phyloP scores from a whole-genome alignment of 1,140 invertebrate genomes.

The Phymorhynchus buccinoides region DNA sequence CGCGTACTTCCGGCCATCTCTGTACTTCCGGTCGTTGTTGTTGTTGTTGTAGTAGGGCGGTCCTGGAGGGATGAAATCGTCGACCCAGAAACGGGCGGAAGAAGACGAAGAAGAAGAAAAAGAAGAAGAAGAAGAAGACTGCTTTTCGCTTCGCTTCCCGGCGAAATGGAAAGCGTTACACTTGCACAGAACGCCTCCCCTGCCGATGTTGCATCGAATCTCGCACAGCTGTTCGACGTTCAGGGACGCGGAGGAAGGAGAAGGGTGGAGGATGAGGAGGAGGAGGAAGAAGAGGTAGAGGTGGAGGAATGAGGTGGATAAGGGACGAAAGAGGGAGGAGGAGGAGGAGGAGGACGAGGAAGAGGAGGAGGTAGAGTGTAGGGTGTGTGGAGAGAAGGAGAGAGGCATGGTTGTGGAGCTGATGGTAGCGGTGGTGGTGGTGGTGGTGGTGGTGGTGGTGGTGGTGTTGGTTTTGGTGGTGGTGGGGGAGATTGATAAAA shows the following conservation, averaged over 20 bases:
- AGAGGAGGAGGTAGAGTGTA: neutral
- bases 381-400: neutral
- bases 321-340: neutral
- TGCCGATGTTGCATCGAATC: slow-evolving; percentile 33
- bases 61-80: too few species aligned
- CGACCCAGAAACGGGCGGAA: neutral
- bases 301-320: neutral
- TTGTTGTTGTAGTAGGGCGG: neutral
- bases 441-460: neutral
- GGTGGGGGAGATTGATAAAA: neutral
- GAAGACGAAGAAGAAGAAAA: too few species aligned
- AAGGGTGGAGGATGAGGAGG: neutral
- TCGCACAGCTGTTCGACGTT: slow-evolving; percentile 38
- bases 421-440: neutral
- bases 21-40: neutral
- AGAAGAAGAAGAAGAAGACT: too few species aligned
- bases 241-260: neutral
- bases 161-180: slow-evolving; percentile 51
- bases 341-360: neutral
- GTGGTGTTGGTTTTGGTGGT: neutral
- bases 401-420: neutral
- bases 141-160: slow-evolving; percentile 41
- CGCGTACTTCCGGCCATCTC: too few species aligned
- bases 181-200: slow-evolving; percentile 45
- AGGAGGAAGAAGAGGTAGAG: neutral